Evolutionary conservation across 2,797 vertebrate species (phyloP), one percentile per base, ranked within the genome.

Genomic region (Betta splendens): DNA sequence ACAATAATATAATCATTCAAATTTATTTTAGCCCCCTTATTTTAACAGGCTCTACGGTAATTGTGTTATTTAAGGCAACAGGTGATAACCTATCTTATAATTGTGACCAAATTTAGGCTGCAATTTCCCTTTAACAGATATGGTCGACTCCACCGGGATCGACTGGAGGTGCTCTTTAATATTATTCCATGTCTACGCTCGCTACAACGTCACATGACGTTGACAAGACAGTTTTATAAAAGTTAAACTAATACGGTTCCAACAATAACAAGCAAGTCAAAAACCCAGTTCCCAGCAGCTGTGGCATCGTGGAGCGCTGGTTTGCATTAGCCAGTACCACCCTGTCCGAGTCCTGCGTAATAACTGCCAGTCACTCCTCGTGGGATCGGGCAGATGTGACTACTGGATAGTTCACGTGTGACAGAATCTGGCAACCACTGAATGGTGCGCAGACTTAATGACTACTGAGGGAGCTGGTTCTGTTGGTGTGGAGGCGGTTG

Each of bases 321-420:
- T 56, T 55, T 64, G 50, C 57, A 63, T 81, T 47, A 58, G 46
- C 69, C 58, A 59, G 69, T 36, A 25, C 40, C 53, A 28, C 18
- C 23, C 58, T 80, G 80, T 83, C 81, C 83, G 49, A 72, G 77
- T 65, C 44, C 53, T n/a, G 52, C 28, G 67, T 64, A 65, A 80
- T 77, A 83, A 64, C 70, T 69, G 83, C 69, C 83, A 81, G 44
- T 86, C 81, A 81, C 48, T 64, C 33, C 65, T 79, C 69, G 58
- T 73, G 63, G 65, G 47, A 72, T 69, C 42, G 65, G 64, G 64
- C 21, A 60, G 56, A 73, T 23, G 43, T 62, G 67, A 59, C 76
- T 66, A 81, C 67, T 49, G 55, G 53, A 67, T 21, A 63, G 57
- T 54, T 46, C 1, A 9, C 42, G 28, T 50, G 52, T 64, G 54